A percentile compares a stretch with the other conserved stretches of the same genome.
phyloP scores from a whole-genome alignment of 2,113 vertebrate genomes.

The Chloropsis cyanopogon region DNA sequence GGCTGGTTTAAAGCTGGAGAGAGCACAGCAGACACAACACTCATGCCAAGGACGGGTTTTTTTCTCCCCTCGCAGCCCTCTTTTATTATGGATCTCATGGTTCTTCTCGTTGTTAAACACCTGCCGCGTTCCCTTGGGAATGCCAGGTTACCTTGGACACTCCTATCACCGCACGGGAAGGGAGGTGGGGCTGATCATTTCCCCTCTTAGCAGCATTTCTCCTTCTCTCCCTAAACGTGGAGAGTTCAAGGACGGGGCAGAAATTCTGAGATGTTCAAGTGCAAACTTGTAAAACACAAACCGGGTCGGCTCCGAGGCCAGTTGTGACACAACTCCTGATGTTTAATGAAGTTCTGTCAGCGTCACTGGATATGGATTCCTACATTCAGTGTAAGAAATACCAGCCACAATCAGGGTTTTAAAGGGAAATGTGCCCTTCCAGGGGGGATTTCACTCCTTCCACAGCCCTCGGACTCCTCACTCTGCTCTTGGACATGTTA shows the following conservation, averaged over 20 bases:
- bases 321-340: not conserved
- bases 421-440: not conserved
- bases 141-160: not conserved
- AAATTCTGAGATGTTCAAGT: not conserved
- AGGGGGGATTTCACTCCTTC: not conserved
- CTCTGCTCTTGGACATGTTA: not conserved
- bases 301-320: not conserved
- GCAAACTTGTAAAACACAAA: not conserved
- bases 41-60: not conserved
- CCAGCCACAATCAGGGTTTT: not conserved
- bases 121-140: not conserved
- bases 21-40: not conserved
- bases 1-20: not conserved
- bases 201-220: not conserved
- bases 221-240: not conserved
- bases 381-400: not conserved
- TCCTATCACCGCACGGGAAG: not conserved
- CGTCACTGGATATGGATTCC: not conserved
- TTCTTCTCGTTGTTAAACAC: not conserved
- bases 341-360: not conserved
- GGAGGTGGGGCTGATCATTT: not conserved
- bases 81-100: not conserved
- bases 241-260: not conserved
- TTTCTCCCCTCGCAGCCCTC: not conserved
- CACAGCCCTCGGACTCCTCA: not conserved